Conservation (phyloP, 2,797 vertebrate species). For the Setipinna tenuifilis region DNA sequence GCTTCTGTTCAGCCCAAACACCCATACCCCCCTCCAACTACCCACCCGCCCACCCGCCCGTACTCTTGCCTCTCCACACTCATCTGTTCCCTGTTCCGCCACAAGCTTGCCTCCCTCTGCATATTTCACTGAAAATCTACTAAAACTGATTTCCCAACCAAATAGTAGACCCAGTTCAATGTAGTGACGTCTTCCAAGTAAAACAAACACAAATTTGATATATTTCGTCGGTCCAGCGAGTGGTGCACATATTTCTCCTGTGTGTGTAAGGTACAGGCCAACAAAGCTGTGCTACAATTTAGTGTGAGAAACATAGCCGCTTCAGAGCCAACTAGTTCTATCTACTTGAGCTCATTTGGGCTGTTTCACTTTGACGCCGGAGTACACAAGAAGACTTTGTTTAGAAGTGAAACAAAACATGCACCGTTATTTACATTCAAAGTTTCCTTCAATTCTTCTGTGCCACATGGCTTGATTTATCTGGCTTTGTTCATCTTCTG, state of each 20-base stretch:
- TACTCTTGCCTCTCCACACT: neutral
- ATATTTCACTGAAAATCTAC: neutral
- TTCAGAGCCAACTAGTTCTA: neutral
- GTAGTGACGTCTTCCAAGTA: neutral
- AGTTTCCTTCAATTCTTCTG: slow-evolving; percentile 15
- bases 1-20: slow-evolving; percentile 55
- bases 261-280: neutral
- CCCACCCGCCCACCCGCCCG: neutral
- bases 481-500: neutral
- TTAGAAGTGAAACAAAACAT: neutral
- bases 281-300: neutral
- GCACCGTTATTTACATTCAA: neutral
- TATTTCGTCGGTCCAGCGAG: neutral
- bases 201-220: neutral
- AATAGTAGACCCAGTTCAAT: neutral
- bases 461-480: neutral
- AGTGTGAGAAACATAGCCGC: neutral
- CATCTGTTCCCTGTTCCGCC: neutral
- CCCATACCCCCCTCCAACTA: slow-evolving; percentile 24
- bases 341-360: neutral
- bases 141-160: neutral
- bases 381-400: neutral
- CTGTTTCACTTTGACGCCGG: neutral
- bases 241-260: neutral
- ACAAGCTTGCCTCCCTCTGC: neutral